Base-by-base conservation (phyloP, 2,113 vertebrate species). In the Dascyllus trimaculatus region DNA sequence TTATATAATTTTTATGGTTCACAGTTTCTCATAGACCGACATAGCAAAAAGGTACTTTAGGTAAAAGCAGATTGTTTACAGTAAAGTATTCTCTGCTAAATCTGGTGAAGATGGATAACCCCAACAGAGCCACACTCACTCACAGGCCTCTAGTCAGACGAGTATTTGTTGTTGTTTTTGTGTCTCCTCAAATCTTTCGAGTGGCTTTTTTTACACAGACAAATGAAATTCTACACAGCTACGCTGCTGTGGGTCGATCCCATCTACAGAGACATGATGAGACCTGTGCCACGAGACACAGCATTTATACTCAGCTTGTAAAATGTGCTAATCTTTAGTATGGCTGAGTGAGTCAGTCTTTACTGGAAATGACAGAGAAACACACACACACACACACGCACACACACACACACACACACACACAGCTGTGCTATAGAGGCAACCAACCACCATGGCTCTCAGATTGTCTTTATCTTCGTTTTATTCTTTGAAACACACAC, bases 261-360 rank as follows among this genome's bases (percentile, higher is more conserved):
- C 10, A 69, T 78, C 48, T 32, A 32, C 14, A n/a, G 3, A 65
- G 57, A 80, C 67, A 43, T 57, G 68, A 80, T 67, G 5, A 56
- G 53, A 82, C 64, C 5, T 80, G 72, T 45, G 14, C 54, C 68
- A 54, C 26, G 6, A 67, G 70, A 56, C 57, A 69, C 15, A 13
- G 65, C 66, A 19, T 76, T 83, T 76, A 43, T 26, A 2, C 29
- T 71, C 43, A 54, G 70, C 73, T 60, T 70, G 51, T 79, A 86
- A 86, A 90, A 75, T 63, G 72, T 73, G 52, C 40, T 67, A 58
- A 78, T 80, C 78, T 82, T 65, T 40, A 68, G 19, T 81, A 77
- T 61, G 66, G 83, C 58, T 68, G 40, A 63, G 65, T 24, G 25
- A 54, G 24, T 89, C 82, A 90, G 52, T 58, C 45, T 86, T 87